Evolutionary conservation across 1,140 invertebrate genomes (phyloP).

Genomic region (Anoplolepis gracilipes): DNA sequence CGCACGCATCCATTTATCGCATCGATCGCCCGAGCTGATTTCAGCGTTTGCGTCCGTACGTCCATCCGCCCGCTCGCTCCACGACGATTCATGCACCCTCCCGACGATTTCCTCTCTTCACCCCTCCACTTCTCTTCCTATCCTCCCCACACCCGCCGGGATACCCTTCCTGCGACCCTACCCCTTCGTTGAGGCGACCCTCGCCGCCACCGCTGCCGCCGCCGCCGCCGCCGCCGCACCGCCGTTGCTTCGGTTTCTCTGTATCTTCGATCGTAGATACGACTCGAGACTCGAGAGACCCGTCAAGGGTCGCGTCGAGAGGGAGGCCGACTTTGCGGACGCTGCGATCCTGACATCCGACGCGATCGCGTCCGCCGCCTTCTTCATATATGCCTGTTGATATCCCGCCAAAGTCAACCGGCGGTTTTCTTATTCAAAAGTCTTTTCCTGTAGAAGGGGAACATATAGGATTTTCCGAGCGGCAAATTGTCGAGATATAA

Average conservation of each 20-base stretch:
- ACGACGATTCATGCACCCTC: conserved; percentile 69
- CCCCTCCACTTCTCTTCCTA: conserved; percentile 18
- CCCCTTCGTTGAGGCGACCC: conserved; percentile 44
- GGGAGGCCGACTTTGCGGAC: conserved; percentile 10
- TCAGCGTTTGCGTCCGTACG: conserved; percentile 83
- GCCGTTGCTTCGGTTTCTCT: conserved; percentile 41
- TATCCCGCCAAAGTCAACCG: background rate
- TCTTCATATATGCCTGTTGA: conserved; percentile 63
- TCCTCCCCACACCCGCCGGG: conserved; percentile 4
- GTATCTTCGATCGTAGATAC: conserved; percentile 57
- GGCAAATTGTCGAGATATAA: background rate
- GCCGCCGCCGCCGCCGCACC: background rate
- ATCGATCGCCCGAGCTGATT: conserved; percentile 85
- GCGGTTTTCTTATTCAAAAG: background rate
- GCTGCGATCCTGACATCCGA: background rate
- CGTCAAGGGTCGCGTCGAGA: conserved; percentile 55
- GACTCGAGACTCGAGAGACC: conserved; percentile 48
- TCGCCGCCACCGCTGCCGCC: background rate
- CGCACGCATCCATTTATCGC: conserved; percentile 86
- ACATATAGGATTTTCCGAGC: background rate
- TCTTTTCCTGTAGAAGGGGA: background rate
- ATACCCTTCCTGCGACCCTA: conserved; percentile 61
- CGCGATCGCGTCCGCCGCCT: background rate
- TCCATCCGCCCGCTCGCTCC: conserved; percentile 74
- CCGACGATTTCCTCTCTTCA: conserved; percentile 29